Percentiles rank a stretch among this genome's conserved stretches.
Evolutionary conservation across 2,113 vertebrate genomes (phyloP).

Genomic region (Ciconia boyciana): DNA sequence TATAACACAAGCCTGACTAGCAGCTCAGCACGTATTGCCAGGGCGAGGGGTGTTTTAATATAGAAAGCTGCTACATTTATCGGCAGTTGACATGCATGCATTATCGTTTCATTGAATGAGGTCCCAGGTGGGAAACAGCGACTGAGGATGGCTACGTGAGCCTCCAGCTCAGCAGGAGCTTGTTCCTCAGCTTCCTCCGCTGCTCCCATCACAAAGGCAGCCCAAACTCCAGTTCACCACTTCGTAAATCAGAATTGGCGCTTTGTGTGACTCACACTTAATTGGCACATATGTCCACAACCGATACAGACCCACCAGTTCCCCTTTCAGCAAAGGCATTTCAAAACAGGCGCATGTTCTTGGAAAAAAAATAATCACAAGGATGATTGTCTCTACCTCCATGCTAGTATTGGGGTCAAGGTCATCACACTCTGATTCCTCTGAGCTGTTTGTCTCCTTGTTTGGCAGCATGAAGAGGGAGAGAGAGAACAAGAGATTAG

Average conservation of each 20-base stretch:
- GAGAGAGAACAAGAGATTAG: constrained; percentile 76
- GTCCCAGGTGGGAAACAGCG: not conserved
- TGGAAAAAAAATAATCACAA: constrained; percentile 44
- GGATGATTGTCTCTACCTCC: constrained; percentile 88
- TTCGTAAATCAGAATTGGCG: not conserved
- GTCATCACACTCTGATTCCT: constrained; percentile 98
- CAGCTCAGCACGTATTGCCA: not conserved
- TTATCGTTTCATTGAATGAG: not conserved
- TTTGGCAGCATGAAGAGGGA: constrained; percentile 77
- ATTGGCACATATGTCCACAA: not conserved
- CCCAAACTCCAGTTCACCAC: not conserved
- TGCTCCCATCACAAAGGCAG: not conserved
- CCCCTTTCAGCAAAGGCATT: not conserved
- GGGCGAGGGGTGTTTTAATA: not conserved
- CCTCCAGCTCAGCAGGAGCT: not conserved
- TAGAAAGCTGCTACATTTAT: not conserved
- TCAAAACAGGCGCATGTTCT: not conserved
- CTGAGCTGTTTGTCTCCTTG: constrained; percentile 95
- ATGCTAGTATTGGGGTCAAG: constrained; percentile 96
- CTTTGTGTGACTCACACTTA: not conserved
- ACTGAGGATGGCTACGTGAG: not conserved
- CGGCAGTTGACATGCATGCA: not conserved
- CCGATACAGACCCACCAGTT: not conserved
- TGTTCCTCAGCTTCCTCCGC: not conserved
- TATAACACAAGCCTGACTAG: not conserved